Conservation (phyloP, 2,888 invertebrate species). For the Eupithecia subumbrata region DNA sequence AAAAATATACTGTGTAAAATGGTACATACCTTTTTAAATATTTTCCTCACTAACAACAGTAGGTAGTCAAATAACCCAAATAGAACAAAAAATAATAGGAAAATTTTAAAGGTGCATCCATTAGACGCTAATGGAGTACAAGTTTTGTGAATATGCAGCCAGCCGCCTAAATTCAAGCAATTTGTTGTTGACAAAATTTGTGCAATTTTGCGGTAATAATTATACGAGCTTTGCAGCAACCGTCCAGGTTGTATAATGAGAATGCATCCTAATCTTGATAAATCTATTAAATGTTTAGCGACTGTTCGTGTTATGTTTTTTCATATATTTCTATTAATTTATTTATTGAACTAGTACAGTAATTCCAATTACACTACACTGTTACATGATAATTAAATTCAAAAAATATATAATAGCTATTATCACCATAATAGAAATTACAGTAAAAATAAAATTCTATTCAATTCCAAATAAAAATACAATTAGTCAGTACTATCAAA, state of each 20-base stretch:
- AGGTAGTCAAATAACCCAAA: neutral
- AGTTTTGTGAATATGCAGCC: slow-evolving; percentile 21
- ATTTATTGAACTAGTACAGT: no score
- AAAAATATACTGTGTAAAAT: neutral
- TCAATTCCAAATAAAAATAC: no score
- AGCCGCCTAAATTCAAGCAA: slow-evolving; percentile 7
- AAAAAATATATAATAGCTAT: no score
- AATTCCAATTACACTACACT: no score
- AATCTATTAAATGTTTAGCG: neutral
- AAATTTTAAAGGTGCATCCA: slow-evolving; percentile 28
- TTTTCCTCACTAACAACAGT: neutral
- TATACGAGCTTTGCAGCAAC: neutral
- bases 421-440: no score
- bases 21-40: neutral
- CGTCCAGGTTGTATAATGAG: slow-evolving; percentile 16
- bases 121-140: slow-evolving; percentile 19
- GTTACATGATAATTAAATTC: no score
- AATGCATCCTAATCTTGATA: slow-evolving; percentile 9
- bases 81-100: slow-evolving; percentile 7
- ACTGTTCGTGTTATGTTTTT: neutral
- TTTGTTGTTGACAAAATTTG: slow-evolving; percentile 23
- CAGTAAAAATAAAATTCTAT: no score
- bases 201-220: slow-evolving; percentile 30
- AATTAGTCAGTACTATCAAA: no score
- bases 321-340: neutral